Base-by-base conservation (phyloP, 2,797 vertebrate species). In the Manis pentadactyla region DNA sequence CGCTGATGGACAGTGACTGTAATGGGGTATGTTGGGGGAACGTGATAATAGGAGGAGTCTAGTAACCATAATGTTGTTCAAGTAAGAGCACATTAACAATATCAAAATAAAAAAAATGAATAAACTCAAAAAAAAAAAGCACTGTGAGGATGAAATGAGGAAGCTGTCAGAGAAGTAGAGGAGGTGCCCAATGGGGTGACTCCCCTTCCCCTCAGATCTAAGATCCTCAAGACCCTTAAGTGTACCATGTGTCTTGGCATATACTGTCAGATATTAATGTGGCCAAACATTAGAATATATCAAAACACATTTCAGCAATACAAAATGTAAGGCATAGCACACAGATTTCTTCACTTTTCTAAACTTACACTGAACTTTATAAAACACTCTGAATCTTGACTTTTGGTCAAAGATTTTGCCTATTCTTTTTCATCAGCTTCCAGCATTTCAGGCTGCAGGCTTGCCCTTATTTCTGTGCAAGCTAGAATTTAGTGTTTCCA, bases 351-450 rank as follows among this genome's bases (percentile, higher is more conserved):
- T 90, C 13, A 49, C 10, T 83, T 66, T 73, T 78, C 86, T 87
- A 77, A 77, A 79, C 37, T 39, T 39, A 39, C 5, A 5, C 49
- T 53, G 81, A 85, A 42, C 19, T 78, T 87, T 46, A n/a, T 4
- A 55, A 82, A 71, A 83, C 49, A 87, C 57, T 59, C n/a, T 46
- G 25, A 93, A 66, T 90, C 46, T 64, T 61, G 63, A 71, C 25
- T 87, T 42, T 7, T 53, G 27, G 49, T 82, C 55, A 64, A 64
- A 82, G 81, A 42, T 73, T 64, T 78, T 53, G 19, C 7, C 79
- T 5, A 78, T 17, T 83, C 19, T 39, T 34, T 78, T 55, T 77
- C 46, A 66, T 63, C 34, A 21, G 39, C 21, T 63, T 34, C 49
- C 27, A 27, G 37, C 51, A 51, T 39, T 34, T 63, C 64, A 34